Evolutionary conservation across 2,113 vertebrate species (phyloP), one percentile per base, ranked within the genome.

Genomic region (Pao palembangensis): DNA sequence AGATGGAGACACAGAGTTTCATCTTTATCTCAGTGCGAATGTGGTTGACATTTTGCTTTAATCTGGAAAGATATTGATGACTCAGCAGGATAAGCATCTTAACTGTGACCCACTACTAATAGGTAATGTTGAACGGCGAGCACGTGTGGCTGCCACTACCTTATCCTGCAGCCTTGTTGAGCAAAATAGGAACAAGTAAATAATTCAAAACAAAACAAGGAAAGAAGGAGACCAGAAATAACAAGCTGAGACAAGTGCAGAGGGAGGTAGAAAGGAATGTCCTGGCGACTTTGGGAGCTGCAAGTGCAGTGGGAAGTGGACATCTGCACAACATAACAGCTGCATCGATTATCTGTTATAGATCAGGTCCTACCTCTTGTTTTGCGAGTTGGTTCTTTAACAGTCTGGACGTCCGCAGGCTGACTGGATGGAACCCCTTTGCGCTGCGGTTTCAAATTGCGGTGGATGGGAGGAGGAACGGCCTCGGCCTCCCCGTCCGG

Each of bases 361-460:
- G 47, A 10, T 48, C 47, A 16, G 25, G 18, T 38, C 0, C 1
- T 61, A 85, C 83, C 80, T 83, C 48, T 74, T 0, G 58, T 41
- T 61, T 68, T 81, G 34, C 57, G 73, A 0, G 38, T 44, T 0
- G 28, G 2, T 16, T 76, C 64, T 56, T 16, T 58, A 0, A 65
- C 42, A 1, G 63, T 38, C 42, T 64, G 71, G 18, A 2, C 2
- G 12, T 71, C 79, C 21, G 44, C 60, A n/a, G 60, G 8, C 42
- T 59, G 63, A 47, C 43, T 41, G 12, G 15, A 53, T 49, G 7
- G n/a, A 34, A 46, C 49, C 14, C 63, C 82, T 73, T 59, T 76
- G 10, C 61, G 53, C 2, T 81, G 84, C 4, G 87, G 87, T 25
- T 88, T 88, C 51, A 88, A 79, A 74, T 88, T 80, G 52, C 87